phyloP scores from a whole-genome alignment of 2,888 invertebrate genomes.

The Drosophila suboccidentalis region DNA sequence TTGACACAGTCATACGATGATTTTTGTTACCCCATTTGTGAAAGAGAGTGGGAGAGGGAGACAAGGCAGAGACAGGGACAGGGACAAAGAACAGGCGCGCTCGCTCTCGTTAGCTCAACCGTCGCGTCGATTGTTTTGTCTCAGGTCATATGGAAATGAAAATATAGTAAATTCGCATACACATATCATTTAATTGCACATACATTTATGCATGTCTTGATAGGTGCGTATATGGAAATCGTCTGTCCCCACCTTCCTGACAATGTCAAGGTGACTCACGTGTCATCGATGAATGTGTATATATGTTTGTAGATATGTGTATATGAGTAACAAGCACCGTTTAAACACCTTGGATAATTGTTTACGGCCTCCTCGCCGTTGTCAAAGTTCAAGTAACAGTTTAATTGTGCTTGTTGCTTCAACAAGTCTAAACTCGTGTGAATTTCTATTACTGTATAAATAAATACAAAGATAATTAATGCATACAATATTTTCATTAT shows the following conservation, averaged over 20 bases:
- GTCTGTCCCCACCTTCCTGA: not conserved
- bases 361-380: not conserved
- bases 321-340: slow-evolving; percentile 15
- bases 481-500: not conserved
- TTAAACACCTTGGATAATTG: slow-evolving; percentile 24
- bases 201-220: not conserved
- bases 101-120: slow-evolving; percentile 27
- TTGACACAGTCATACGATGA: slow-evolving; percentile 82
- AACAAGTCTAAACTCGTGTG: slow-evolving; percentile 11
- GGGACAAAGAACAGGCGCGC: slow-evolving; percentile 27
- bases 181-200: slow-evolving; percentile 28
- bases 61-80: not conserved
- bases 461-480: not conserved
- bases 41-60: slow-evolving; percentile 21
- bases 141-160: slow-evolving; percentile 40
- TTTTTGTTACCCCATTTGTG: slow-evolving; percentile 69
- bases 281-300: slow-evolving; percentile 17
- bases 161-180: slow-evolving; percentile 27
- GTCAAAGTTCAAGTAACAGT: slow-evolving; percentile 36
- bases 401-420: slow-evolving; percentile 10
- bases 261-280: slow-evolving; percentile 44
- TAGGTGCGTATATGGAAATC: not conserved
- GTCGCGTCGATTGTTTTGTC: slow-evolving; percentile 25
- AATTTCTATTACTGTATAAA: slow-evolving; percentile 1
- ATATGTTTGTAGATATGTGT: not conserved